Percentiles rank a stretch among this genome's conserved stretches.
Conservation (phyloP, 2,113 vertebrate genomes). For the Cyprinodon brontotheroides region DNA sequence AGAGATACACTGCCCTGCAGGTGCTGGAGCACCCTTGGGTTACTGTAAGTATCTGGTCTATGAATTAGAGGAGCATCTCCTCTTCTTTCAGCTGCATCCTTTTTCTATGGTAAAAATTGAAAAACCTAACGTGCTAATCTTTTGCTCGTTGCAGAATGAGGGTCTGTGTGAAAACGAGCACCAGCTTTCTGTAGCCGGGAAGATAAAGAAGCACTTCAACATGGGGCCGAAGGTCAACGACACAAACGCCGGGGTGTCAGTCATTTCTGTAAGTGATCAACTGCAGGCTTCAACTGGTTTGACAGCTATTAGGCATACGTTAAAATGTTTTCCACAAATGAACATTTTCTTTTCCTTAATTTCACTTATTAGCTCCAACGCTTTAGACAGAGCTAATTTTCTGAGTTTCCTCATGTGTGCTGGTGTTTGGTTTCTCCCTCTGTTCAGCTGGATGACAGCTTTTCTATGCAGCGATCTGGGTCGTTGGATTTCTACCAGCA, state of each 20-base stretch:
- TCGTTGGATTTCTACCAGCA: conserved; percentile 99
- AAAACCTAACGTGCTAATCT: background rate
- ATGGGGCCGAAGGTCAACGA: conserved; percentile 88
- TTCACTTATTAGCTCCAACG: too few species aligned
- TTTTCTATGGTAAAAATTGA: background rate
- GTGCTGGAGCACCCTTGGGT: conserved; percentile 98
- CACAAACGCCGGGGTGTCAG: conserved; percentile 92
- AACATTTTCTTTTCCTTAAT: background rate
- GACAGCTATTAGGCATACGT: background rate
- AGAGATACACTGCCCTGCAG: conserved; percentile 92
- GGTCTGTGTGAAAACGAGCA: conserved; percentile 93
- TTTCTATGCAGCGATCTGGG: conserved; percentile 99
- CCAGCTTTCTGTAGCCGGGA: conserved; percentile 96
- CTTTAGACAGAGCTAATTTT: background rate
- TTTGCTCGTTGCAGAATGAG: conserved; percentile 83
- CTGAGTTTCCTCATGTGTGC: background rate
- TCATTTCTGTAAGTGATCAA: conserved; percentile 92
- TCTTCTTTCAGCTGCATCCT: background rate
- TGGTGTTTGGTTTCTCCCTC: conserved; percentile 83
- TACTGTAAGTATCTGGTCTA: conserved; percentile 84
- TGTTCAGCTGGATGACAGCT: conserved; percentile 98
- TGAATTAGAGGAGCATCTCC: background rate
- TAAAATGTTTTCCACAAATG: background rate
- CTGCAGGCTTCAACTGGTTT: background rate
- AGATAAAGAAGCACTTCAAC: conserved; percentile 99